Percentiles rank a stretch among this genome's conserved stretches.
Evolutionary conservation across 23 tunicate genomes (phyloP).

Genomic region (Trididemnum nubilum): DNA sequence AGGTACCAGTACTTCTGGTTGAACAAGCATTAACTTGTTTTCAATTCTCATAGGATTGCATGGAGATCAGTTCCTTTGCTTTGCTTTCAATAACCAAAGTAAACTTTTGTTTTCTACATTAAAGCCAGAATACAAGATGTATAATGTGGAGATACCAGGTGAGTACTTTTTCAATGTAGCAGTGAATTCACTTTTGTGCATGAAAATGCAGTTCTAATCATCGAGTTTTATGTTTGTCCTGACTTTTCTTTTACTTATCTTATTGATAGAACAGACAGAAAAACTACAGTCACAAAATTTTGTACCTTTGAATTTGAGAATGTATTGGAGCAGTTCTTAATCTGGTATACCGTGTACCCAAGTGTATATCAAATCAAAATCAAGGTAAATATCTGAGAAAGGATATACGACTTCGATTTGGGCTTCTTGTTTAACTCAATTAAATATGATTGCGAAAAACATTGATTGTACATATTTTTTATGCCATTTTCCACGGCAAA

Average conservation of each 20-base stretch:
- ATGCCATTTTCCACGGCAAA: not conserved
- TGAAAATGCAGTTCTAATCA: not conserved
- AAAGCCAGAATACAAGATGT: slow-evolving; percentile 42
- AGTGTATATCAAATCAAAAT: not conserved
- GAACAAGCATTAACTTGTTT: no score
- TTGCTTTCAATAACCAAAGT: slow-evolving; percentile 46
- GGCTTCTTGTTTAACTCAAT: no score
- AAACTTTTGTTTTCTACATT: slow-evolving; percentile 36
- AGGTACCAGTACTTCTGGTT: no score
- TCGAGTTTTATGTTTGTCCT: not conserved
- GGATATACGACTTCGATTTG: not conserved
- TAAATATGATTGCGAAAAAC: no score
- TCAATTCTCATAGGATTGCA: slow-evolving; percentile 32
- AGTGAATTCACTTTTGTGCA: no score
- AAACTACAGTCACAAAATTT: no score
- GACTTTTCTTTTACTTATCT: not conserved
- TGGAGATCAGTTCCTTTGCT: slow-evolving; percentile 55
- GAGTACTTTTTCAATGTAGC: no score
- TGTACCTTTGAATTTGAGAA: not conserved
- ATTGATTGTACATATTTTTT: not conserved
- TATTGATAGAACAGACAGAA: no score
- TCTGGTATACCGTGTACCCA: not conserved
- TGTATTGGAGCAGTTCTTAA: no score
- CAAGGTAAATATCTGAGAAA: not conserved
- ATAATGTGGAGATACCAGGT: slow-evolving; percentile 58